These are phyloP conservation scores for Holacanthus passer DNA, from an alignment of 2,113 vertebrate species.

Conservation along the genomic window DNA sequence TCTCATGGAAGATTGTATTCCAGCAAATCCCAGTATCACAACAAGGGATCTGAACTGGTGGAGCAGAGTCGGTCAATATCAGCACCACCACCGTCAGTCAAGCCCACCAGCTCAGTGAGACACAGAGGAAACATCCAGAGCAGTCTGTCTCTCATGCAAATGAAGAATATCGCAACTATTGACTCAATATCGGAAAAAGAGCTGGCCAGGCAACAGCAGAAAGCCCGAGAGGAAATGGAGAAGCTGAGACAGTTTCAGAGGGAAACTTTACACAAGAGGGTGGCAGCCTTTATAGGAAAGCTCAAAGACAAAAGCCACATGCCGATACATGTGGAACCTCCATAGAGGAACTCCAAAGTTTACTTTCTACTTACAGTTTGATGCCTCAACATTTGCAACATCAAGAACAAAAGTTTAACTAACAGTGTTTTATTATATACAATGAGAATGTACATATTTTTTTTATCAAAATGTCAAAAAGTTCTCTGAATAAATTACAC, in stretches of 20 bases:
- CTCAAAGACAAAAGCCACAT: constrained; percentile 57
- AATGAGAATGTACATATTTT: neutral
- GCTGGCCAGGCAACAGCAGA: constrained; percentile 63
- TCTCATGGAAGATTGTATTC: constrained; percentile 30
- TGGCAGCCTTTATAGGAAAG: constrained; percentile 76
- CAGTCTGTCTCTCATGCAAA: constrained; percentile 79
- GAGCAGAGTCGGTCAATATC: constrained; percentile 58
- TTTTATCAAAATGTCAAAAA: neutral
- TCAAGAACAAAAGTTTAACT: neutral
- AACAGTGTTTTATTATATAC: neutral
- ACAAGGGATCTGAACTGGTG: neutral
- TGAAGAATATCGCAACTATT: constrained; percentile 82
- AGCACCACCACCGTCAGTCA: constrained; percentile 22
- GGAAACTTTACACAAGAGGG: constrained; percentile 75
- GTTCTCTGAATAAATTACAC: constrained; percentile 33
- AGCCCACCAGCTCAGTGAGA: constrained; percentile 28
- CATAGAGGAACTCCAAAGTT: constrained; percentile 5
- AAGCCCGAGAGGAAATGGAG: constrained; percentile 68
- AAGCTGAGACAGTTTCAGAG: constrained; percentile 62
- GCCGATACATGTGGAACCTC: neutral
- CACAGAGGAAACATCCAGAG: constrained; percentile 28
- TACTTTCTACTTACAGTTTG: neutral
- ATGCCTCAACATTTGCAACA: neutral
- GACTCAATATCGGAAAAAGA: constrained; percentile 85
- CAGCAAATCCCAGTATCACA: neutral